phyloP scores from a whole-genome alignment of 2,888 invertebrate species.

The Alloscopus bannaensis region DNA sequence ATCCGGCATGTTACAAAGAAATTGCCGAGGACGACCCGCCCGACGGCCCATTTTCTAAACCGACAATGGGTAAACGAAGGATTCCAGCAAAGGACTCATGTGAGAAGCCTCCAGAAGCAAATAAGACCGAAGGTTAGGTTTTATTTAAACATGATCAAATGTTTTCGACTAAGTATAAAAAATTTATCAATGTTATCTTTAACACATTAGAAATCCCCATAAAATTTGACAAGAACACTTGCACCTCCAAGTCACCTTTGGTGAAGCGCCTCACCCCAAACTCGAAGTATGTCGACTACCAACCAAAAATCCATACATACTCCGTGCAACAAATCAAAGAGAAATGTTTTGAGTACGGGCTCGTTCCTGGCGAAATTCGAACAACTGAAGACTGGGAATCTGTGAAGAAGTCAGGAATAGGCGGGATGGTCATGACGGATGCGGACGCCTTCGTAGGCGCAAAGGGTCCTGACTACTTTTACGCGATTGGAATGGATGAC shows the following conservation, averaged over 20 bases:
- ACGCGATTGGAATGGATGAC: conserved; percentile 53
- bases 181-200: background rate
- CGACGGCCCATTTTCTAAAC: background rate
- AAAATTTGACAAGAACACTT: conserved; percentile 24
- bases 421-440: conserved; percentile 9
- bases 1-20: conserved; percentile 21
- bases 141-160: background rate
- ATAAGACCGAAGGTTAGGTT: background rate
- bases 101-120: conserved; percentile 24
- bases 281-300: conserved; percentile 43
- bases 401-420: conserved; percentile 32
- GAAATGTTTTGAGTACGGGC: conserved; percentile 29
- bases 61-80: background rate
- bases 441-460: background rate
- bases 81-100: conserved; percentile 17
- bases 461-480: conserved; percentile 17
- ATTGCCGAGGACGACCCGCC: background rate
- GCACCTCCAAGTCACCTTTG: conserved; percentile 18
- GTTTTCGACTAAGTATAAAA: background rate
- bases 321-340: conserved; percentile 36
- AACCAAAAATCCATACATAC: background rate
- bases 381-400: conserved; percentile 41
- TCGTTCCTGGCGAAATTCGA: conserved; percentile 38
- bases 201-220: background rate
- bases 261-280: conserved; percentile 18